Base-by-base conservation (phyloP, 1,140 invertebrate genomes). In the Mesaphorura yosii region DNA sequence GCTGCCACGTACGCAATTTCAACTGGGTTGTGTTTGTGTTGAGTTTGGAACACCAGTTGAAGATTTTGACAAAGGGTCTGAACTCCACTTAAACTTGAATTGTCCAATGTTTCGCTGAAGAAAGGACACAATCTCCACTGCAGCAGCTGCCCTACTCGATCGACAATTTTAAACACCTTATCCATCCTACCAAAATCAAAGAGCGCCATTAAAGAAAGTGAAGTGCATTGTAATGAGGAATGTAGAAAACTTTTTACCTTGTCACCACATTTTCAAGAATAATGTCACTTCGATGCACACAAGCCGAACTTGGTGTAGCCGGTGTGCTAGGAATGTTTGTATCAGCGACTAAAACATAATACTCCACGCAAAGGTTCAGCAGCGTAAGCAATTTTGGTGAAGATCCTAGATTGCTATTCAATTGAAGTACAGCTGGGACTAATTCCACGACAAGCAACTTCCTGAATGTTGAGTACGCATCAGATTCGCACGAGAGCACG, bases 361-460 rank as follows among this genome's bases (percentile, higher is more conserved):
- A 62, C 39, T 62, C 60, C 26, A 63, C 50, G 48, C 60, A 59
- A 27, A 52, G 57, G 26, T 57, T 59, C 14, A 63, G 28, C 23
- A 63, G 34, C 19, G 44, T 28, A 27, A 54, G 34, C 1, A 63
- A 34, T 10, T 47, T 31, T 10, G 53, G 51, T 7, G 51, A 51
- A 0, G 54, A 25, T 20, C 34, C 51, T n/a, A 59, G 25, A 55
- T 59, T 54, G 39, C 52, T 47, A 5, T 45, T 37, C 5, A 57
- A 23, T 29, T 48, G 48, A 14, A 63, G 31, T n/a, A 63, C 57
- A 17, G 60, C 52, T 15, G 60, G 60, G 4, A 63, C 57, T 1
- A 63, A 31, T 47, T 63, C 60, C 10, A 47, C 46, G 1, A 63
- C 60, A 12, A 63, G 31, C 23, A 59, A 23, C 22, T 56, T 58